Conservation (phyloP, 2,797 vertebrate species). For the Rhodeus uyekii region DNA sequence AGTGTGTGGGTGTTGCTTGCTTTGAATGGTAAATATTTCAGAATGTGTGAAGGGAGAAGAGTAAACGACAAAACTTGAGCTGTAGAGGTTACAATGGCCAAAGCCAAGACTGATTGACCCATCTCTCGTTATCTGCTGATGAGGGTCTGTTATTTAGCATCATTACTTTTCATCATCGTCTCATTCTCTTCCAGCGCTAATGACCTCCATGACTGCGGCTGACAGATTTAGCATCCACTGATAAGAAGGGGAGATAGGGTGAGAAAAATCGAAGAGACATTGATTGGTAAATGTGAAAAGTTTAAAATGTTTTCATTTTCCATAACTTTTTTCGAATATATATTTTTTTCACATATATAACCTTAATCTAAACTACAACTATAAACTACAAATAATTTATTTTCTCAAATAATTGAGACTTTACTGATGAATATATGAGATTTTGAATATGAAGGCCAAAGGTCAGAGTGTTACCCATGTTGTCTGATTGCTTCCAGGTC, state of each 20-base stretch:
- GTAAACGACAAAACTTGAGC: not conserved
- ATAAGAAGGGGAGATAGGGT: conserved; percentile 1
- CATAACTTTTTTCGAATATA: too few relatives aligned
- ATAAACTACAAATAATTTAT: not conserved
- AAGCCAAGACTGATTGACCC: not conserved
- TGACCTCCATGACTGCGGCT: conserved; percentile 31
- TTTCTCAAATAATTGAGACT: not conserved
- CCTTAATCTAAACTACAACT: too few relatives aligned
- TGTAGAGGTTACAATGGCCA: not conserved
- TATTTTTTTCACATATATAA: too few relatives aligned
- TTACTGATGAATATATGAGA: not conserved
- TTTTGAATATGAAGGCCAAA: conserved; percentile 54
- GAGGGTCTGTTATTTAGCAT: conserved; percentile 25
- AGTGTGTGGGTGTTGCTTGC: not conserved
- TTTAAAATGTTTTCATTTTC: not conserved
- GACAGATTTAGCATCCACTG: conserved; percentile 16
- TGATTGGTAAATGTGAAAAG: not conserved
- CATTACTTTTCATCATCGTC: conserved; percentile 42
- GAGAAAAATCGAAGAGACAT: not conserved
- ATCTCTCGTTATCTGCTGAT: conserved; percentile 15
- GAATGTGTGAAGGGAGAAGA: not conserved
- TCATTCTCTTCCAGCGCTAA: conserved; percentile 37
- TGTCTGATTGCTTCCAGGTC: conserved; percentile 71
- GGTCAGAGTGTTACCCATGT: conserved; percentile 59
- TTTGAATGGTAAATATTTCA: not conserved